Base-by-base conservation (phyloP, 1,140 invertebrate species). In the Paramacrobiotus metropolitanus region DNA sequence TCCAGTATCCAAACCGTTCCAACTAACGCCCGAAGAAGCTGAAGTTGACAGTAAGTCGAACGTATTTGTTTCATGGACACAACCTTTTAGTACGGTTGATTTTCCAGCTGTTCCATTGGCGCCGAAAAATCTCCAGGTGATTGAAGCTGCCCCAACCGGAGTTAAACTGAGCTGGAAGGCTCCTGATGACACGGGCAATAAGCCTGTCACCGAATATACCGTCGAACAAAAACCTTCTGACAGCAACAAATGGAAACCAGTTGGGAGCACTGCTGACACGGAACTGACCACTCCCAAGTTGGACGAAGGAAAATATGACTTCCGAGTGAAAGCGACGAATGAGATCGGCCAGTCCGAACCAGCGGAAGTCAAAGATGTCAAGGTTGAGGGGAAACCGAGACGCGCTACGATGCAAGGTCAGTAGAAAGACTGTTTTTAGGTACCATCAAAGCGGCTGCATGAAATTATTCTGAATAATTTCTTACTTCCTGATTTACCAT, bases 261-360 rank as follows among this genome's bases (percentile, higher is more conserved):
- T 55, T 55, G 48, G 48, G 24, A 55, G 4, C 4, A 20, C 15
- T 21, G 21, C 48, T 15, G 48, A 55, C 9, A 15, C 21, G 9
- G 21, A 15, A 9, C 24, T 1, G 15, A 55, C 48, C 18, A 28
- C 59, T n/a, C 15, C 30, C 15, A 55, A 24, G 9, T 24, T 55
- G 4, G 15, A 15, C 4, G 24, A 15, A 24, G 77, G 78, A 21
- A 82, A 87, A 30, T 98, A 98, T 71, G 92, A 98, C 66, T 98
- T 99, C 80, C 80, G 92, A 63, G 92, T 98, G 1, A 84, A 90
- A 78, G 93, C 93, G 61, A 92, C 97, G 73, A 98, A 98, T 74
- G 82, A 89, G 68, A 91, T 94, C 69, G 94, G 93, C 44, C 82
- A 85, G 62, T 93, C 90, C 29, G 92, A 97, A 65, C 88, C 91